Conservation (phyloP, 2,797 vertebrate species). For the Okamejei kenojei region DNA sequence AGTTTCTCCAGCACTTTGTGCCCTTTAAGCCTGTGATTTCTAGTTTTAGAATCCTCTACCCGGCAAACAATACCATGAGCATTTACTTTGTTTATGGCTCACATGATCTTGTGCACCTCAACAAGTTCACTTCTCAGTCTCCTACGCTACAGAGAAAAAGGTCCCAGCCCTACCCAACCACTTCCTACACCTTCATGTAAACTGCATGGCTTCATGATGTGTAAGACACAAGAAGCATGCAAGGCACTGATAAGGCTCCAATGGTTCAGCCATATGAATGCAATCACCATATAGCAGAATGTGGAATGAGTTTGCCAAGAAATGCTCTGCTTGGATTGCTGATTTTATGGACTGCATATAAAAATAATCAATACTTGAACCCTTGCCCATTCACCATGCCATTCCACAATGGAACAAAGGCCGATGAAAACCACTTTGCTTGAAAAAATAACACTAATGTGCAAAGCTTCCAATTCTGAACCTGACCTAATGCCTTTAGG, state of each 20-base stretch:
- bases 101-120: too few relatives aligned
- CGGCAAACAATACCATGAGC: too few relatives aligned
- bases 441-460: background rate
- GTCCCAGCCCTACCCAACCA: too few relatives aligned
- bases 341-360: background rate
- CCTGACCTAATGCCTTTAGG: background rate
- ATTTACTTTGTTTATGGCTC: too few relatives aligned
- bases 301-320: constrained; percentile 8
- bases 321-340: background rate
- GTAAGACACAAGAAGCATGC: background rate
- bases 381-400: background rate
- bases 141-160: too few relatives aligned
- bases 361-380: constrained; percentile 31
- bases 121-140: too few relatives aligned
- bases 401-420: background rate
- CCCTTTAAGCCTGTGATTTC: too few relatives aligned
- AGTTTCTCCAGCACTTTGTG: too few relatives aligned
- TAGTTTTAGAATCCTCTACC: too few relatives aligned
- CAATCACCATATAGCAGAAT: constrained; percentile 7
- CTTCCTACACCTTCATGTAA: too few relatives aligned
- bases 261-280: background rate
- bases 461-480: background rate
- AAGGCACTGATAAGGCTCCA: background rate
- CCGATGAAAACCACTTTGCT: background rate
- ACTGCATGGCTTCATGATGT: background rate